Evolutionary conservation across 2,797 vertebrate genomes (phyloP).

Genomic region (Masticophis lateralis): DNA sequence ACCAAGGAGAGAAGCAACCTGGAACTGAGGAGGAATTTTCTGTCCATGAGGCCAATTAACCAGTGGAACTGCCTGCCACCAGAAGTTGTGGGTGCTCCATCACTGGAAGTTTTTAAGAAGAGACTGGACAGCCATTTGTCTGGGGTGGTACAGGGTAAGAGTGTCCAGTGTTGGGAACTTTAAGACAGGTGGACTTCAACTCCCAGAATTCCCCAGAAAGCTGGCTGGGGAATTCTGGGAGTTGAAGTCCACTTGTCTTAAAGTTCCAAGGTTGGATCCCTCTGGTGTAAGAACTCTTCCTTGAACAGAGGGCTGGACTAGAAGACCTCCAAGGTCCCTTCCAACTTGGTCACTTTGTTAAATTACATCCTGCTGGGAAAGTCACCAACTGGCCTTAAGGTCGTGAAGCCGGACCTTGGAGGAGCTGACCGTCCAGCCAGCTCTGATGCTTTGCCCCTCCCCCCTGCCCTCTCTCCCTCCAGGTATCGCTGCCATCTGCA

Average conservation of each 20-base stretch:
- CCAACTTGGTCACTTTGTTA: background rate
- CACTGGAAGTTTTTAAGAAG: background rate
- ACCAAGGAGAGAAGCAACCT: too few relatives aligned
- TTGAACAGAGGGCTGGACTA: background rate
- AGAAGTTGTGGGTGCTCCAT: too few relatives aligned
- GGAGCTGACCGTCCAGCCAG: background rate
- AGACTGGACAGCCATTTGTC: background rate
- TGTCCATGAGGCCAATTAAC: accelerated
- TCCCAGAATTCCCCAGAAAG: background rate
- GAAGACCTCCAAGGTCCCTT: background rate
- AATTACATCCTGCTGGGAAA: background rate
- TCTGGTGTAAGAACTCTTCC: background rate
- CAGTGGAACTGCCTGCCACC: too few relatives aligned
- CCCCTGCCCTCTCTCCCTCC: background rate
- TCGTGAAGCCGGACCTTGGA: background rate
- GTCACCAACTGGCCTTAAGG: background rate
- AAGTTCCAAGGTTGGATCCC: background rate
- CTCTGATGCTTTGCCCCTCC: too few relatives aligned
- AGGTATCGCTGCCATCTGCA: conserved; percentile 83
- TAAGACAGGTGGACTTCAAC: background rate
- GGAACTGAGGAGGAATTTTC: too few relatives aligned
- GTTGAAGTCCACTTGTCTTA: background rate
- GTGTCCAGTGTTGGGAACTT: background rate
- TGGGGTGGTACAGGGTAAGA: background rate
- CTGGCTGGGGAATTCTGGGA: background rate